Base-by-base conservation (phyloP, 2,113 vertebrate genomes). In the Petaurus breviceps region DNA sequence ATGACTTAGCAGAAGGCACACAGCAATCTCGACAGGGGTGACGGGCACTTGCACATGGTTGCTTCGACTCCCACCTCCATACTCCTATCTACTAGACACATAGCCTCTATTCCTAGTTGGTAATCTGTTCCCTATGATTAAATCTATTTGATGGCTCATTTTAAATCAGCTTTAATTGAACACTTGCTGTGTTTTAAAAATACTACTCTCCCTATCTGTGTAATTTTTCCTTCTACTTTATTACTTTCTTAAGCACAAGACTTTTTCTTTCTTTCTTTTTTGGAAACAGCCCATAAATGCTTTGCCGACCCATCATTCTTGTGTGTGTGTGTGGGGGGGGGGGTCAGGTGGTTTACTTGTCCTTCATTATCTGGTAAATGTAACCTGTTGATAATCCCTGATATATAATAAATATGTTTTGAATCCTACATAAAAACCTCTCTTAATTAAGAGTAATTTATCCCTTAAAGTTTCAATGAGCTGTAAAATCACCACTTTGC, bases 141-240 rank as follows among this genome's bases (percentile, higher is more conserved):
- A 95, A 97, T 97, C 91, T 91, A 90, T 91, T 97, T 95, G 91
- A 94, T 94, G 53, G n/a, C 49, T 91, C 90, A 95, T 57, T 96
- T 97, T 94, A 91, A 94, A 95, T 97, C 91, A 47, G 0, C 94
- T 98, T 97, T 93, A 98, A 97, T 7, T 95, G 94, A 96, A 89
- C 89, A 49, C 92, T 98, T 98, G 10, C 61, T 95, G 96, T 92
- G 52, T 96, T 96, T 95, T 97, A 95, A 97, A 97, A 97, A 68
- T 84, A 96, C 28, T 93, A 54, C 24, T 25, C n/a, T 97, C 97
- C 54, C 98, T 54, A 91, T 92, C 43, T 96, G 77, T 95, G 95
- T 90, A 90, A 93, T 47, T 94, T 98, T 94, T 96, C 23, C 96
- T 95, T 97, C 51, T 9, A 94, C 46, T 47, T 53, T 97, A 96